These are phyloP conservation scores for Drosophila pallidifrons DNA, from an alignment of 1,140 invertebrate genomes.

Conservation along the genomic window DNA sequence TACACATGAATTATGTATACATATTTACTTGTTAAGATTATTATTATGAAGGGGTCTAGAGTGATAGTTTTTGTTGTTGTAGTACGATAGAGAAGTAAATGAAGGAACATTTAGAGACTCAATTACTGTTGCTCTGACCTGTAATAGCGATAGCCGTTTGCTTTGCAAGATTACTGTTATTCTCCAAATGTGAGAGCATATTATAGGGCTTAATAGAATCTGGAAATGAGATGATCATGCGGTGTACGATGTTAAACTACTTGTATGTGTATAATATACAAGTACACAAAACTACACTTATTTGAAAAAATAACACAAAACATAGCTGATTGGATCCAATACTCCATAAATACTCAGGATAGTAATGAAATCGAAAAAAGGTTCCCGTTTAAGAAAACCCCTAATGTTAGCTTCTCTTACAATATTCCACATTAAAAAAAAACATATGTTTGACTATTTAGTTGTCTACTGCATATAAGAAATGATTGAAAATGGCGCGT, in stretches of 20 bases:
- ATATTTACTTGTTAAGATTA: constrained; percentile 11
- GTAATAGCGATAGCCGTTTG: constrained; percentile 84
- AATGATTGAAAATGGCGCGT: constrained; percentile 1
- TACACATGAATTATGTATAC: constrained; percentile 29
- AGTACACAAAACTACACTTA: constrained; percentile 15
- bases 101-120: constrained; percentile 52
- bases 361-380: not conserved
- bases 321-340: not conserved
- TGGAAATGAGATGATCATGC: constrained; percentile 82
- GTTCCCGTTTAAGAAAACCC: not conserved
- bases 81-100: constrained; percentile 51
- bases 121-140: constrained; percentile 75
- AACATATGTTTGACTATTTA: too few relatives aligned
- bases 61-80: constrained; percentile 17
- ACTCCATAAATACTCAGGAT: not conserved
- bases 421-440: not conserved
- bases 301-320: constrained; percentile 15
- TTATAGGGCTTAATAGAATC: constrained; percentile 84
- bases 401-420: not conserved
- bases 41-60: constrained; percentile 13
- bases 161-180: constrained; percentile 84
- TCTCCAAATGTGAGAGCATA: constrained; percentile 85
- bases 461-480: not conserved
- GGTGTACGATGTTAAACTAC: constrained; percentile 45
- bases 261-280: constrained; percentile 20